A percentile compares a stretch with the other conserved stretches of the same genome.
phyloP scores from a whole-genome alignment of 2,113 vertebrate species.

The Dicerorhinus sumatrensis region DNA sequence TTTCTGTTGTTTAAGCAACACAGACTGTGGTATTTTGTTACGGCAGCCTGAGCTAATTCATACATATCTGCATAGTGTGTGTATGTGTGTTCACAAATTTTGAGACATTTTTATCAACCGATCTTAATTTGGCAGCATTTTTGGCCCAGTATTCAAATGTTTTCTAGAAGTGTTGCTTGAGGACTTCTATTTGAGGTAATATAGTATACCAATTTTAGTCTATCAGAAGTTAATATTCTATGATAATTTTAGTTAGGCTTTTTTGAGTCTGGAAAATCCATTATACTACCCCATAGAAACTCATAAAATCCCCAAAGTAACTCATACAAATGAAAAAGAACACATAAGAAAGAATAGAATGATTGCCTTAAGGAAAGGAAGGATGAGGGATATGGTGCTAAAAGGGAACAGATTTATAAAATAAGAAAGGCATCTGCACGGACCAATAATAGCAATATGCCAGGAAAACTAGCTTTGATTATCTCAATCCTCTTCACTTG shows the following conservation, averaged over 20 bases:
- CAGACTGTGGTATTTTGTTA: background rate
- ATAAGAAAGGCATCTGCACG: background rate
- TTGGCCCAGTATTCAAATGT: background rate
- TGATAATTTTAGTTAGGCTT: background rate
- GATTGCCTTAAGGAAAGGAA: background rate
- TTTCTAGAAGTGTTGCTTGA: background rate
- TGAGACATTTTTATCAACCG: background rate
- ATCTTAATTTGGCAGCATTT: background rate
- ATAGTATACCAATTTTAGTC: background rate
- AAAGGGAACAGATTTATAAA: background rate
- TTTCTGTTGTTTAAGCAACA: background rate
- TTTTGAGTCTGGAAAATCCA: background rate
- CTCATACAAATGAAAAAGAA: background rate
- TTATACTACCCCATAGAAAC: background rate
- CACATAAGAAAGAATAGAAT: background rate
- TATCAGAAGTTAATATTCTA: background rate
- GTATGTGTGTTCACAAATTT: background rate
- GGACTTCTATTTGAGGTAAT: background rate
- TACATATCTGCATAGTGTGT: background rate
- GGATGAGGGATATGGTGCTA: background rate
- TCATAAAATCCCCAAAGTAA: background rate
- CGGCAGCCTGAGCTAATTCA: background rate
- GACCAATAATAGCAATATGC: background rate
- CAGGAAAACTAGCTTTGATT: background rate
- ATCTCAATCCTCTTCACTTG: background rate